Base-by-base conservation (phyloP, 2,888 invertebrate genomes). In the Drosophila mulleri region DNA sequence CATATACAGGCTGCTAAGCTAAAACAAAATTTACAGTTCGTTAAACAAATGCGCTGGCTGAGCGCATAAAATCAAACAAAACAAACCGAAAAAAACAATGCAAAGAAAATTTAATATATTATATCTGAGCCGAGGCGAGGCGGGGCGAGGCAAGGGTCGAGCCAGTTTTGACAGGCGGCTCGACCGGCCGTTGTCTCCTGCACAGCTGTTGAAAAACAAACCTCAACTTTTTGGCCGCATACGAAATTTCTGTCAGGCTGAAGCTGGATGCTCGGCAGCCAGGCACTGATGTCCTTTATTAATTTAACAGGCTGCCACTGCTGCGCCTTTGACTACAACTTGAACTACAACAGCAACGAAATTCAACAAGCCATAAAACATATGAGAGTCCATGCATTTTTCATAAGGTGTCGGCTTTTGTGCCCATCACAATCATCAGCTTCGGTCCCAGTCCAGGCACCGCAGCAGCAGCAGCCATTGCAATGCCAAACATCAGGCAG, bases 341-440 rank as follows among this genome's bases (percentile, higher is more conserved):
- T 84, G 80, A 83, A 80, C 80, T 78, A 83, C 83, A 78, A 71
- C 68, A 59, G 75, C 79, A 78, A 78, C 88, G 82, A 80, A 85
- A 90, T 90, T 91, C 91, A 91, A 91, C 91, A 91, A 89, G 87
- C 90, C 88, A 89, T 91, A 91, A 90, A 91, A 91, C 90, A 91
- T 91, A 91, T 91, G 91, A 90, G 89, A 71, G 80, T 57, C 78
- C 82, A 90, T 91, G 91, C 91, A 91, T 91, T 90, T 91, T 91
- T 91, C 89, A 91, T 91, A 82, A 91, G 91, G 84, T 91, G 90
- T 72, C 91, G 90, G 90, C 91, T 91, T 91, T 91, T 91, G 91
- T 91, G 86, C 90, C 83, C 85, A 82, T 80, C 78, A 71, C 76
- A 82, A 82, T 86, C 83, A 70, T 78, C 79, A 69, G 73, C 53